Base-by-base conservation (phyloP, 2,888 invertebrate species). In the Aspidiotus destructor region DNA sequence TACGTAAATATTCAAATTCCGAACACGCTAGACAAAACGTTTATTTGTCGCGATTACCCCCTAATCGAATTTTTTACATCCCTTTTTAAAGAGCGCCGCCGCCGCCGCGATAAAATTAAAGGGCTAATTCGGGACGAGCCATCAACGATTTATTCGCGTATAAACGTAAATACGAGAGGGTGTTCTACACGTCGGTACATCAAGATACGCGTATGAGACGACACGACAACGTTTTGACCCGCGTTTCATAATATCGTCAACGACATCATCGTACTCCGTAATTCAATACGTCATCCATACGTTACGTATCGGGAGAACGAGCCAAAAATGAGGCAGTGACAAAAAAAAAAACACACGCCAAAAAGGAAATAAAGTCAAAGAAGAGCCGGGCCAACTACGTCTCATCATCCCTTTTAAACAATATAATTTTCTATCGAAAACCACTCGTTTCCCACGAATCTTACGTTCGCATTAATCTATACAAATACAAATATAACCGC, bases 281-380 rank as follows among this genome's bases (percentile, higher is more conserved):
- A 65, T 65, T 65, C 58, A 65, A 65, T 65, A 65, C 65, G 65
- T 60, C 65, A 65, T 65, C 65, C 65, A 65, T 65, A 65, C 65
- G 65, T 48, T 48, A 40, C 48, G 63, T 17, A 17, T 52, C 63
- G 17, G 40, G 41, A 8, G 9, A 13, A 61, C 13, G 41, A 61
- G 57, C 28, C 28, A 63, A 63, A 63, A 63, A 63, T 7, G n/a
- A 65, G 17, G 41, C 11, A 48, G 28, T 48, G n/a, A n/a, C n/a
- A n/a, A n/a, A 48, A 65, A 58, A 58, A 65, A 54, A 41, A 54
- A 41, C 9, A 8, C 11, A 16, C 28, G 53, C n/a, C 13, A 58
- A 58, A 65, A 17, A 58, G 40, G 13, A 28, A 58, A 55, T 10
- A 15, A 3, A 17, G 17, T n/a, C n/a, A 17, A 28, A 28, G 40